phyloP scores from a whole-genome alignment of 2,888 invertebrate species.

The Salpingus planirostris region DNA sequence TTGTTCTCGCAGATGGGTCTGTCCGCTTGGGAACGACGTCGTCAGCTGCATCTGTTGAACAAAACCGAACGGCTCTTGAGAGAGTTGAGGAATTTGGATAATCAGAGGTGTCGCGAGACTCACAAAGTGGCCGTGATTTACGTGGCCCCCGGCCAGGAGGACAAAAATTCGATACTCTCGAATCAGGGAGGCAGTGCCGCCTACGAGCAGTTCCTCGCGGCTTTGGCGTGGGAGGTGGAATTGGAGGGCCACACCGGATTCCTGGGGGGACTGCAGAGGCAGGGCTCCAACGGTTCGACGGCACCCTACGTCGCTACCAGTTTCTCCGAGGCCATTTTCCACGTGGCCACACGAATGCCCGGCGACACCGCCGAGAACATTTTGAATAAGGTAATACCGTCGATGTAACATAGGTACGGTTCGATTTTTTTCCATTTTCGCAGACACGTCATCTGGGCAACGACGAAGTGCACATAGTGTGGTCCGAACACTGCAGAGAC shows the following conservation, averaged over 20 bases:
- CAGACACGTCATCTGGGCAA: conserved; percentile 92
- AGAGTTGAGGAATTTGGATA: conserved; percentile 87
- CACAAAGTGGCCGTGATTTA: conserved; percentile 94
- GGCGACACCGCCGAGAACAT: conserved; percentile 80
- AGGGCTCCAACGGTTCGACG: conserved; percentile 81
- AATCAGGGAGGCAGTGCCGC: conserved; percentile 88
- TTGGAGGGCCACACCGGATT: conserved; percentile 93
- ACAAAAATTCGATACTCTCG: conserved; percentile 85
- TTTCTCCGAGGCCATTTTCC: conserved; percentile 90
- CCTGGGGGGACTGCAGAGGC: conserved; percentile 85
- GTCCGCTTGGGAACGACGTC: conserved; percentile 80
- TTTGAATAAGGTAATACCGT: conserved; percentile 61
- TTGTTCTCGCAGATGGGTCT: conserved; percentile 88
- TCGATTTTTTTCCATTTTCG: conserved; percentile 20
- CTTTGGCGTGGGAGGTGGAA: conserved; percentile 76
- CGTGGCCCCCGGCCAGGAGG: conserved; percentile 95
- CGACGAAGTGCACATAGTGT: conserved; percentile 97
- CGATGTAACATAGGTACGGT: conserved; percentile 1
- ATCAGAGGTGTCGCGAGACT: conserved; percentile 83
- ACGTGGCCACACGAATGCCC: conserved; percentile 96
- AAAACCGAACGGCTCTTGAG: conserved; percentile 83
- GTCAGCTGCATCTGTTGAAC: conserved; percentile 74
- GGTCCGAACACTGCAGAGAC: conserved; percentile 95
- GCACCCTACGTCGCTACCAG: conserved; percentile 94
- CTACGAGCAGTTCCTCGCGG: conserved; percentile 73